Conservation (phyloP, 2,113 vertebrate genomes). For the Coracopsis vasa region DNA sequence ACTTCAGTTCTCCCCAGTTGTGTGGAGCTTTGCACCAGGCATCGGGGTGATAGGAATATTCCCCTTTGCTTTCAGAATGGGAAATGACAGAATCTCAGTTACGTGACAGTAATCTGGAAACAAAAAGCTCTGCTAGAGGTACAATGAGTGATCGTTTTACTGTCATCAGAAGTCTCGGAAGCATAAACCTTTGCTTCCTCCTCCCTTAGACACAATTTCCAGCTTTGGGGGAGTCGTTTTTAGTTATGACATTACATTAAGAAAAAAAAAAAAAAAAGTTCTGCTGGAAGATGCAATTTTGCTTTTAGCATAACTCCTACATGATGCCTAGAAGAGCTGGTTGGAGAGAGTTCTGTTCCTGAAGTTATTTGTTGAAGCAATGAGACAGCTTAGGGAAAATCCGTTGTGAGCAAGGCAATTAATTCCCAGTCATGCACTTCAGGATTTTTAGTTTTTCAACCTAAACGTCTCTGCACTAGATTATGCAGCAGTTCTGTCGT, state of each 20-base stretch:
- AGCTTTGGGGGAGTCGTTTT: neutral
- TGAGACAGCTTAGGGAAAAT: neutral
- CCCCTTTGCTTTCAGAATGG: neutral
- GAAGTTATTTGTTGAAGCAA: neutral
- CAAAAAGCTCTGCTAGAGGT: neutral
- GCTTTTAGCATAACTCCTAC: slow-evolving; percentile 1
- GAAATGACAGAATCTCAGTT: neutral
- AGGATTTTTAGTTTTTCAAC: neutral
- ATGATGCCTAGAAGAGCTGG: neutral
- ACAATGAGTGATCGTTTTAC: neutral
- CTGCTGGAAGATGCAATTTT: neutral
- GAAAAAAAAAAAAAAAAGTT: neutral
- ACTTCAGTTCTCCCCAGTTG: neutral
- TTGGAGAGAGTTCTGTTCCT: neutral
- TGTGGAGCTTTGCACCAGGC: neutral
- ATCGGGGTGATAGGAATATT: neutral
- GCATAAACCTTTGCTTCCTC: neutral
- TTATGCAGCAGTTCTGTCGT: neutral
- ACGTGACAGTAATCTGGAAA: neutral
- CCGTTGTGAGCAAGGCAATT: neutral
- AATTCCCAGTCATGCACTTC: neutral
- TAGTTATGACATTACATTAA: neutral
- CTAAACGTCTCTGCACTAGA: neutral
- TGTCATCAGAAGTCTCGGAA: neutral
- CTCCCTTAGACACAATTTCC: neutral